These are phyloP conservation scores for Ceuthmochares aereus DNA, from an alignment of 2,113 vertebrate species.

Conservation along the genomic window DNA sequence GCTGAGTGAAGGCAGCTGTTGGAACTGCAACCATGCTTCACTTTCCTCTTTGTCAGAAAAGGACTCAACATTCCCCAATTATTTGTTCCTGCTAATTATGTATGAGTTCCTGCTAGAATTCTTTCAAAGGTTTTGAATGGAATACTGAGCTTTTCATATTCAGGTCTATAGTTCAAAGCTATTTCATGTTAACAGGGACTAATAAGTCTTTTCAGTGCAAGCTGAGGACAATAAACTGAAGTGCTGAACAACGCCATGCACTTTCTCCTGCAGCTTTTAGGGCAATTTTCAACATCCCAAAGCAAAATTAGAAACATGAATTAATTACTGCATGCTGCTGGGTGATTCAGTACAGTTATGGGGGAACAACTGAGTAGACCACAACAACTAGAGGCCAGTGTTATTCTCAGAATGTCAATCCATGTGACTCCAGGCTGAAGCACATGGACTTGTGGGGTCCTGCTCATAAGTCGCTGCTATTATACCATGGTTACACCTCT, in stretches of 20 bases:
- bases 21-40: neutral
- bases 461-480: neutral
- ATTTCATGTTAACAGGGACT: neutral
- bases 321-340: neutral
- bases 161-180: neutral
- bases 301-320: neutral
- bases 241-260: accelerated
- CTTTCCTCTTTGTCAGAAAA: neutral
- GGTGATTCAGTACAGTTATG: accelerated
- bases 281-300: neutral
- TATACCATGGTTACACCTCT: accelerated
- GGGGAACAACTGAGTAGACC: neutral
- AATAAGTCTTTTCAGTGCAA: neutral
- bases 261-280: neutral
- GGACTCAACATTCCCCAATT: neutral
- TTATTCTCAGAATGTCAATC: neutral
- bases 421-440: neutral
- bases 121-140: neutral
- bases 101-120: neutral
- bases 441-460: neutral
- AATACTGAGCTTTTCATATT: neutral
- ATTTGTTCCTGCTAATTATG: neutral
- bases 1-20: neutral
- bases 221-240: neutral
- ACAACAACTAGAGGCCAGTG: neutral